A percentile compares a stretch with the other conserved stretches of the same genome.
These are phyloP conservation scores for Ptychodera flava DNA, from an alignment of 35 echinoderm and acorn worm species.

Conservation along the genomic window DNA sequence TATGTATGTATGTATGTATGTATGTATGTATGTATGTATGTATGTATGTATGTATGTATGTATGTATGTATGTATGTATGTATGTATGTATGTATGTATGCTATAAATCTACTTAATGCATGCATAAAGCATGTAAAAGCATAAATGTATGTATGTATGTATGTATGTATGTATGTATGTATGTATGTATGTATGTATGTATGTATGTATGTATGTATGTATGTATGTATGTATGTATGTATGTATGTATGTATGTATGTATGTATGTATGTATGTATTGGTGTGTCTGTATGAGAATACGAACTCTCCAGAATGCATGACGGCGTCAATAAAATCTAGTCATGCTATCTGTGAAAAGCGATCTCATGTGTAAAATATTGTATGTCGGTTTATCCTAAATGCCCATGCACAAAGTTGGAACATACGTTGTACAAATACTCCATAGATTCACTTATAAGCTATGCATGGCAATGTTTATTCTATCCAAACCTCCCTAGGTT, in stretches of 20 bases:
- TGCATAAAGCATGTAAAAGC: no score
- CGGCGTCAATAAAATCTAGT: no score
- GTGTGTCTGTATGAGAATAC: neutral
- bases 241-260: slow-evolving; percentile 2
- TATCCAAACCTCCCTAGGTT: no score
- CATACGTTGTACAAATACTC: no score
- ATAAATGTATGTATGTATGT: neutral
- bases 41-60: neutral
- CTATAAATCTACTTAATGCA: no score
- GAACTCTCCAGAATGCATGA: no score
- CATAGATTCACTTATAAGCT: no score
- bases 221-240: slow-evolving; percentile 2
- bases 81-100: slow-evolving; percentile 2
- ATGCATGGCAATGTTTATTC: no score
- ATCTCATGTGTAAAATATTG: no score
- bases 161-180: neutral
- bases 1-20: slow-evolving; percentile 2
- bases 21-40: slow-evolving; percentile 2
- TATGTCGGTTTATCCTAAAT: no score
- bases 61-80: slow-evolving; percentile 2
- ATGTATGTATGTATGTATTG: neutral
- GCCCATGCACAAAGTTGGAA: no score
- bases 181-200: neutral
- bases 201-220: neutral
- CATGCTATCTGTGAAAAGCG: no score